Base-by-base conservation (phyloP, 2,888 invertebrate genomes). In the Polydrusus cervinus region DNA sequence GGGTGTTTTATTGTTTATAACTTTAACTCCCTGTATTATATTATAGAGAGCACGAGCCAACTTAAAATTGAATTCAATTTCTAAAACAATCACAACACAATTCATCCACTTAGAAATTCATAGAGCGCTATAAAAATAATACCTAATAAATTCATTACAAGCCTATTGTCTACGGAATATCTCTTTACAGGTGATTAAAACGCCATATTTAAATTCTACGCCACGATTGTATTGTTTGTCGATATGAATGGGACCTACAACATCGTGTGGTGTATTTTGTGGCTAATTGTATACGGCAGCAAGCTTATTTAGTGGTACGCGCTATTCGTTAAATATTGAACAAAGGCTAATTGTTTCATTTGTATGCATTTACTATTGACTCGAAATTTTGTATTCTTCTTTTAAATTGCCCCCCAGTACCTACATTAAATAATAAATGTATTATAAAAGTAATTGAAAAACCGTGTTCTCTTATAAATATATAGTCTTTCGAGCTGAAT, bases 131-230 rank as follows among this genome's bases (percentile, higher is more conserved):
- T 60, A 64, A 65, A 76, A 73, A 76, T 73, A 76, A 76, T 76
- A 70, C 69, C 66, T 77, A 74, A 77, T 77, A 69, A 72, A 77
- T 77, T 77, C 76, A 71, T 77, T 77, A 74, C 76, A 77, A 77
- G 71, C 67, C 76, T 34, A 77, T 77, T 77, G 76, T 77, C 76
- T 77, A 60, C 51, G 62, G 71, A 47, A 51, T 69, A 76, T 73
- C 72, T 73, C 71, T 67, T 75, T 71, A 55, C 75, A 75, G 75
- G 75, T 75, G 75, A 75, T 75, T 71, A 76, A 76, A 76, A 65
- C 38, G 57, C 67, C 69, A 72, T 76, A 72, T 76, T 76, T 72
- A 72, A 76, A 76, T 76, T 76, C 72, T 65, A 62, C 40, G 34
- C 69, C 76, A 72, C 72, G 69, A 69, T 64, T 49, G 64, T 67